These are phyloP conservation scores for Poecilia gillii DNA, from an alignment of 2,797 vertebrate species.

Conservation along the genomic window DNA sequence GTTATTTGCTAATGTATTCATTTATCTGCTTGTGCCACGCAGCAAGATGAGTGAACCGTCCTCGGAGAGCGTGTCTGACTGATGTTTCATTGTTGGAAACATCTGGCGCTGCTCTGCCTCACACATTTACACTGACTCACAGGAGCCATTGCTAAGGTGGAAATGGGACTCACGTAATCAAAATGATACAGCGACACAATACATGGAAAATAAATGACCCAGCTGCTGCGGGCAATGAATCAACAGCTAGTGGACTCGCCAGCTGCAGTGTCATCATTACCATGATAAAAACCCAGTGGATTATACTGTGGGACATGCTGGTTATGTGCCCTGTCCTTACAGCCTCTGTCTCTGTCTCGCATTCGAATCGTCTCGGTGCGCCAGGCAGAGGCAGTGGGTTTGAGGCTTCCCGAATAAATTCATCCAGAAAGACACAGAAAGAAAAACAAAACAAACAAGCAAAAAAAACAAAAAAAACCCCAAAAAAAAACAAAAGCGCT, in stretches of 20 bases:
- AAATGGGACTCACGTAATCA: slow-evolving; percentile 73
- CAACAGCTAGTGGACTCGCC: slow-evolving; percentile 68
- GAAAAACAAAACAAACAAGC: too few relatives aligned
- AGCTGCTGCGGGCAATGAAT: slow-evolving; percentile 71
- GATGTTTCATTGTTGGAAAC: slow-evolving; percentile 73
- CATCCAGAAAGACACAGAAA: slow-evolving; percentile 10
- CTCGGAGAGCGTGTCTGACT: slow-evolving; percentile 53
- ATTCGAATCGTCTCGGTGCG: slow-evolving; percentile 51
- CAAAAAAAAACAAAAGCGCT: slow-evolving; percentile 11
- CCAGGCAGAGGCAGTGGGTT: slow-evolving; percentile 51
- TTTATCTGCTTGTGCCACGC: slow-evolving; percentile 35
- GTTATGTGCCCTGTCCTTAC: slow-evolving; percentile 37
- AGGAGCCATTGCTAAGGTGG: slow-evolving; percentile 69
- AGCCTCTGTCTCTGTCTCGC: slow-evolving; percentile 29
- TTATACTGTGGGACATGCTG: slow-evolving; percentile 40
- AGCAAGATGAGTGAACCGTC: slow-evolving; percentile 50
- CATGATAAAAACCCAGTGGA: slow-evolving; percentile 63
- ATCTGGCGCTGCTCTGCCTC: slow-evolving; percentile 67
- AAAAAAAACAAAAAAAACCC: background rate
- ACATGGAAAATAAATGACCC: slow-evolving; percentile 76
- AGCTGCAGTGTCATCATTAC: slow-evolving; percentile 74
- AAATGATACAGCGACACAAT: slow-evolving; percentile 68
- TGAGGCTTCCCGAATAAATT: slow-evolving; percentile 59
- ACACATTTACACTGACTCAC: slow-evolving; percentile 72
- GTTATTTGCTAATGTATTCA: slow-evolving; percentile 54